phyloP scores from a whole-genome alignment of 2,797 vertebrate species.

The Euthynnus affinis region DNA sequence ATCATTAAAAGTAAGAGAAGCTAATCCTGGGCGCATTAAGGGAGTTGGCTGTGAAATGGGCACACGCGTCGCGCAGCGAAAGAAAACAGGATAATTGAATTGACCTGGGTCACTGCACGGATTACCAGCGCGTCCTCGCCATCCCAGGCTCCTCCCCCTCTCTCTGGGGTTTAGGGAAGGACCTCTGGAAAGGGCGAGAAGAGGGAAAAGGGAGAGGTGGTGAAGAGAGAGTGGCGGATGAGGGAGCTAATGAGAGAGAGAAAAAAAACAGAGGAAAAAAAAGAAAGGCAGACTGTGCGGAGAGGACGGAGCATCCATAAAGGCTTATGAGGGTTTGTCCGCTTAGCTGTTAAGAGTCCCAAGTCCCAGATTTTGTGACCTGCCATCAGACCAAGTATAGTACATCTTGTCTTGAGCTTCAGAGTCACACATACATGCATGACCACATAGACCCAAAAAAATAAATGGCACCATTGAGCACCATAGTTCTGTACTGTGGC shows the following conservation, averaged over 20 bases:
- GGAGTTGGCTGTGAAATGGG: conserved; percentile 89
- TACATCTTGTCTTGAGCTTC: conserved; percentile 52
- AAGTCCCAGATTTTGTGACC: conserved; percentile 57
- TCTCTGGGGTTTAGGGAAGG: conserved; percentile 84
- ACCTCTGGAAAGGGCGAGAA: conserved; percentile 80
- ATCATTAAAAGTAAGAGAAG: conserved; percentile 91
- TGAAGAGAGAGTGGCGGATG: conserved; percentile 47
- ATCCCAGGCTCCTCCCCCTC: conserved; percentile 78
- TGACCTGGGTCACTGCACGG: conserved; percentile 88
- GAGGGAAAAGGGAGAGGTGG: conserved; percentile 64
- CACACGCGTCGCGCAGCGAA: conserved; percentile 83
- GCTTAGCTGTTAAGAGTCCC: conserved; percentile 48
- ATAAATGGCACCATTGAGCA: conserved; percentile 38
- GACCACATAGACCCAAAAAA: conserved; percentile 23
- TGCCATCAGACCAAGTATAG: conserved; percentile 51
- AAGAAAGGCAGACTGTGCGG: neutral
- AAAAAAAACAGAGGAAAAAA: conserved; percentile 29
- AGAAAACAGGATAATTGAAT: conserved; percentile 92
- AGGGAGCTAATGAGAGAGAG: conserved; percentile 61
- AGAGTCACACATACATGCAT: conserved; percentile 23
- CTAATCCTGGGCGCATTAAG: conserved; percentile 89
- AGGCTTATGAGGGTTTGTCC: conserved; percentile 57
- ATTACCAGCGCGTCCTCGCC: conserved; percentile 84
- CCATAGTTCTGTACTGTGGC: conserved; percentile 15
- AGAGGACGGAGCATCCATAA: conserved; percentile 35